Evolutionary conservation across 2,113 vertebrate species (phyloP).

Genomic region (Aegotheles bennettii): DNA sequence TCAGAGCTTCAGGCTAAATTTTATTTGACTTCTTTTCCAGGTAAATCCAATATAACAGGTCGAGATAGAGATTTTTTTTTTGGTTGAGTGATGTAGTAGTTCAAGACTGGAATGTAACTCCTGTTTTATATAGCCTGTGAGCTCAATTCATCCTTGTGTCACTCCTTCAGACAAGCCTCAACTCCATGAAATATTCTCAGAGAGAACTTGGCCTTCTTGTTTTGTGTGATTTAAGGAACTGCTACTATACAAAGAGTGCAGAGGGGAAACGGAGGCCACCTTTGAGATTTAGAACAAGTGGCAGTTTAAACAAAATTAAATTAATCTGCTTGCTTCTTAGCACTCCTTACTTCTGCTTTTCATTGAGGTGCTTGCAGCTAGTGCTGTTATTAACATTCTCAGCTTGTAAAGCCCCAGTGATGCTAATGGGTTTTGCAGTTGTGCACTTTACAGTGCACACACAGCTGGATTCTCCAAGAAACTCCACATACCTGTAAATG

Average conservation of each 20-base stretch:
- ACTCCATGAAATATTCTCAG: not conserved
- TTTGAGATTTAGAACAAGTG: not conserved
- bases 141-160: not conserved
- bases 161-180: not conserved
- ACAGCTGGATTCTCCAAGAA: not conserved
- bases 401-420: not conserved
- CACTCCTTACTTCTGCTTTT: not conserved
- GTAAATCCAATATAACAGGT: not conserved
- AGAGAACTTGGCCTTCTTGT: not conserved
- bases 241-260: not conserved
- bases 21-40: not conserved
- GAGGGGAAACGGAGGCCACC: not conserved
- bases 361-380: not conserved
- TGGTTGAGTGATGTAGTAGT: not conserved
- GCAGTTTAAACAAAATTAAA: not conserved
- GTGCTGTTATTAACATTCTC: not conserved
- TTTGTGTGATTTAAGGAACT: not conserved
- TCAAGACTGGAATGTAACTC: not conserved
- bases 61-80: not conserved
- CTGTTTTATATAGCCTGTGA: not conserved
- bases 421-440: constrained; percentile 5
- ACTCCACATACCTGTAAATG: fast-evolving
- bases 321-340: not conserved
- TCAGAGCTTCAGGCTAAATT: not conserved
- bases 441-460: not conserved